phyloP scores from a whole-genome alignment of 2,797 vertebrate species.

The Buceros bicornis region DNA sequence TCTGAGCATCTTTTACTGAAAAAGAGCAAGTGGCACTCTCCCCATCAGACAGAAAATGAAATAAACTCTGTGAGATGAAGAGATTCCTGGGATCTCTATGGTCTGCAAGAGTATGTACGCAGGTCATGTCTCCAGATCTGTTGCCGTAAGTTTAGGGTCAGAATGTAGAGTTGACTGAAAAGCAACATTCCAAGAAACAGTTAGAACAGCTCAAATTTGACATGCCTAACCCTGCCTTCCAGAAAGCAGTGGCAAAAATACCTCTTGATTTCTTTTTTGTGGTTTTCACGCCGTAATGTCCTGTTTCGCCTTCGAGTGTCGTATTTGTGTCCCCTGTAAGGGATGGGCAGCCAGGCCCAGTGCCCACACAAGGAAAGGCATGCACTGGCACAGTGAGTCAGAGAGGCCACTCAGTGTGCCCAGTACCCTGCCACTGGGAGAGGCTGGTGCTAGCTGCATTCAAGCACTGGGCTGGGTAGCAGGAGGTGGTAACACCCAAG shows the following conservation, averaged over 20 bases:
- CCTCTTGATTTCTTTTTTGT: neutral
- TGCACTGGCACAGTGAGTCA: rapidly evolving
- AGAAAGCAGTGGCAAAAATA: neutral
- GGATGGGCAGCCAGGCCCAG: neutral
- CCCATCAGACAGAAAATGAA: neutral
- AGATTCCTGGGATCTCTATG: neutral
- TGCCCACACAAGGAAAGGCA: neutral
- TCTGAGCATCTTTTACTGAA: neutral
- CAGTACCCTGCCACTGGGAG: neutral
- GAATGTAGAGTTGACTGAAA: neutral
- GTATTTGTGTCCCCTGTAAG: neutral
- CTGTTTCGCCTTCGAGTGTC: neutral
- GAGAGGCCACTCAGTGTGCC: neutral
- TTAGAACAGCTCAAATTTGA: neutral
- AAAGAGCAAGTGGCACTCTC: neutral
- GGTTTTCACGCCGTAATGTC: neutral
- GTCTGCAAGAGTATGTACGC: neutral
- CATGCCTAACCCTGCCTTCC: neutral
- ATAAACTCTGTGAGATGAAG: neutral
- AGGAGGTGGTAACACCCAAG: neutral
- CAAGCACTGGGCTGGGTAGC: neutral
- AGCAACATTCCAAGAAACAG: neutral
- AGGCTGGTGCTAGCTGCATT: neutral
- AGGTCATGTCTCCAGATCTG: neutral
- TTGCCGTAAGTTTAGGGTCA: neutral